Percentiles rank a stretch among this genome's conserved stretches.
phyloP scores from a whole-genome alignment of 1,140 invertebrate species.

The Pseudachorutes palmiensis region DNA sequence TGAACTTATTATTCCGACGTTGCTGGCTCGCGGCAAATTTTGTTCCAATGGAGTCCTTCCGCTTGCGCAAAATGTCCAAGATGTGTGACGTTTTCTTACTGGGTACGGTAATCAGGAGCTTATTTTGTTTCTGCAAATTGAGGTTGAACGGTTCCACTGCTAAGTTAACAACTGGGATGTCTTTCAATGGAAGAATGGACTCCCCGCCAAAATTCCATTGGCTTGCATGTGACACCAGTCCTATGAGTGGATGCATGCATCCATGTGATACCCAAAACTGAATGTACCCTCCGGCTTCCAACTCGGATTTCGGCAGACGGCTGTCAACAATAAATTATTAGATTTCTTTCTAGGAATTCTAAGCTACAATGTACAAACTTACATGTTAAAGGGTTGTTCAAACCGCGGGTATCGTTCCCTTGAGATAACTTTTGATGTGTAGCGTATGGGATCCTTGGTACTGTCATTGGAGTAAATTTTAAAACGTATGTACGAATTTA shows the following conservation, averaged over 20 bases:
- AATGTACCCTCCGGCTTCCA: background rate
- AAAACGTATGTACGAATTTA: background rate
- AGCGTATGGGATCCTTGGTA: background rate
- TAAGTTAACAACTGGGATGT: too few relatives aligned
- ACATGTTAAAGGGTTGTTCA: slow-evolving; percentile 1
- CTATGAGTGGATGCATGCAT: too few relatives aligned
- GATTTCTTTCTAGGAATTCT: background rate
- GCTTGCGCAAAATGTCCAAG: background rate
- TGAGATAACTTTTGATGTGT: background rate
- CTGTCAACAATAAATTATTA: background rate
- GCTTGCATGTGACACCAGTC: too few relatives aligned
- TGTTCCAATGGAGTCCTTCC: background rate
- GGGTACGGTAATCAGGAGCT: background rate
- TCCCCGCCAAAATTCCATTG: slow-evolving; percentile 1
- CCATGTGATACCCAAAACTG: background rate
- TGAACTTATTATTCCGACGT: background rate
- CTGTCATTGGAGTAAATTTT: background rate
- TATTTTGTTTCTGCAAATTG: background rate
- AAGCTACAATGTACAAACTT: background rate
- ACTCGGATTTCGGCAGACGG: background rate
- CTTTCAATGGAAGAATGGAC: background rate
- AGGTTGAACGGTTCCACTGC: too few relatives aligned
- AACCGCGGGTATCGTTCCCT: background rate
- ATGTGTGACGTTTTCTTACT: background rate
- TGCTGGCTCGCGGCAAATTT: background rate